Evolutionary conservation across 2,797 vertebrate genomes (phyloP), one percentile per base, ranked within the genome.

Genomic region (Phoebastria nigripes): DNA sequence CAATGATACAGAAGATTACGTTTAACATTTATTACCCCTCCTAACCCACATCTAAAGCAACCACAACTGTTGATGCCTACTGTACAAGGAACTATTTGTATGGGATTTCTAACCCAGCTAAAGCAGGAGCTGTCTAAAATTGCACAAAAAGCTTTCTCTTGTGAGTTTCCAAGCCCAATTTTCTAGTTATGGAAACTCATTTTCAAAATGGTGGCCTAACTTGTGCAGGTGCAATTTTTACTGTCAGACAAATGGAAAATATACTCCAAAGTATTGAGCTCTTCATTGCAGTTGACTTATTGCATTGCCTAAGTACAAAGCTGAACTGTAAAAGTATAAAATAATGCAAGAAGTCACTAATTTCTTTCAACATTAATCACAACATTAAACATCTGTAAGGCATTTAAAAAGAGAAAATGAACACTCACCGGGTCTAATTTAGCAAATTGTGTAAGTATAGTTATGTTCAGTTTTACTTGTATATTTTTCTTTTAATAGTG

Each of bases 21-120:
- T 80, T 91, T 90, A 96, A 93, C 91, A 96, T 94, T 94, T 94
- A 90, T 82, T 87, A 81, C 28, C 55, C 42, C 33, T 87, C 18
- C 54, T 82, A 87, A 76, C 17, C 51, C 71, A 83, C 80, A 79
- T 37, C 46, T 85, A 66, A 81, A 94, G 39, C 54, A 82, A 46
- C 28, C 24, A 49, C 31, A 61, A 26, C 58, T 76, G 62, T 51
- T 78, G 63, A 61, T 77, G 56, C 31, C 35, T 77, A 35, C 31
- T 52, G 61, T 51, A 66, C 21, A 24, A 54, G 49, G 58, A 79
- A 72, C 77, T 55, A 15, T 51, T n/a, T 39, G 5, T 28, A 42
- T 15, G 63, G 29, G 18, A 20, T 89, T 82, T 65, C 20, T 21
- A 71, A 35, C 5, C 24, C 74, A 58, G 44, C 22, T 54, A 52